Base-by-base conservation (phyloP, 2,113 vertebrate species). In the Thomomys bottae region DNA sequence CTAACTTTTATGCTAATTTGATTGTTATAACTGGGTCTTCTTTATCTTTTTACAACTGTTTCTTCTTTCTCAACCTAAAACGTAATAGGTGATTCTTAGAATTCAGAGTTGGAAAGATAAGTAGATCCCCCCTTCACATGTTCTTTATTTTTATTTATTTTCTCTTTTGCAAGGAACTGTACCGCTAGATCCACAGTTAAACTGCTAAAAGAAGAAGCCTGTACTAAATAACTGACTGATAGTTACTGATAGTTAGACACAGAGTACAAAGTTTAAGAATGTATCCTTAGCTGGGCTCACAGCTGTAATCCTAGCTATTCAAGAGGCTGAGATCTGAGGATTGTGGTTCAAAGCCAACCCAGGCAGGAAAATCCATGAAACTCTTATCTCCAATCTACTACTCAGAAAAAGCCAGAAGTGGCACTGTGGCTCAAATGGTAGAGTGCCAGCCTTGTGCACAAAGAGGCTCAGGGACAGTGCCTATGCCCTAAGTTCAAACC, bases 201-300 rank as follows among this genome's bases (percentile, higher is more conserved):
- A 77, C 3, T 82, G 38, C 30, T 32, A 72, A 34, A 1, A 70
- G 61, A 90, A 89, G 26, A 18, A 64, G 28, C 14, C 36, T 82
- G 36, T 10, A 42, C 32, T 71, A 70, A 91, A 68, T 26, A 92
- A 64, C 45, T 88, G 17, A 0, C 0, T 63, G 21, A 87, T 34
- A 34, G 0, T 4, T 0, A 14, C 71, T 30, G 83, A 78, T 89
- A 7, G 26, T 24, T 3, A 88, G 30, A 34, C 9, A 78, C 0
- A 80, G 18, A 88, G 76, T 36, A n/a, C 40, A 92, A 14, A 84
- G 83, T 64, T 82, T 68, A 90, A 92, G 86, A 45, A 89, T 34
- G 20, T 1, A 30, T 23, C 20, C 23, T 54, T 54, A 54, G 17
- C 49, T 54, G 14, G 49, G 49, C 49, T 54, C 49, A 54, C 3